These are phyloP conservation scores for Aricia artaxerxes DNA, from an alignment of 2,888 invertebrate species.

Conservation along the genomic window DNA sequence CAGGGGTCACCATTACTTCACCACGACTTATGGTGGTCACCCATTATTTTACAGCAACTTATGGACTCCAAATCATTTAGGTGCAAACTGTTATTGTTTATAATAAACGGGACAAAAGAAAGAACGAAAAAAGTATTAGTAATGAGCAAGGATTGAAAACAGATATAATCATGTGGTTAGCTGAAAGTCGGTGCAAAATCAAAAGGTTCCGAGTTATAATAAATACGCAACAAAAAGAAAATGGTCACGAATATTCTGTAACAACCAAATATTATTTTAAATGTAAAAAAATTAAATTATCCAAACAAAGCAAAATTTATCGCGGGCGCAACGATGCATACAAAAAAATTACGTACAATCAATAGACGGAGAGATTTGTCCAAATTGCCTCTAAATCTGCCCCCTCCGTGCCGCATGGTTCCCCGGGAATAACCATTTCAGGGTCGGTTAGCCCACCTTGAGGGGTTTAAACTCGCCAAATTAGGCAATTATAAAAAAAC, in stretches of 20 bases:
- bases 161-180: background rate
- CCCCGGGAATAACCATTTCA: constrained; percentile 67
- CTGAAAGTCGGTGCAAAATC: background rate
- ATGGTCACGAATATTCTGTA: background rate
- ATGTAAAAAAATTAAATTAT: background rate
- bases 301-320: constrained; percentile 41
- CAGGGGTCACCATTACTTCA: constrained; percentile 14
- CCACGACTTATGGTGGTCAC: constrained; percentile 9
- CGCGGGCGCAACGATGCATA: constrained; percentile 56
- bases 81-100: background rate
- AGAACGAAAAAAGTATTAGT: background rate
- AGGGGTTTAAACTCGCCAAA: constrained; percentile 63
- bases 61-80: constrained; percentile 10
- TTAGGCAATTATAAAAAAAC: constrained; percentile 66
- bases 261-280: background rate
- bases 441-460: constrained; percentile 67
- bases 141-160: background rate
- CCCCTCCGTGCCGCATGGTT: constrained; percentile 50
- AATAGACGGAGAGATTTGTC: constrained; percentile 56
- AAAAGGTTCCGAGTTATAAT: background rate
- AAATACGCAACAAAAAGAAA: background rate
- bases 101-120: background rate
- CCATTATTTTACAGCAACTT: constrained; percentile 11
- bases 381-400: constrained; percentile 64
- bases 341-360: constrained; percentile 62